phyloP scores from a whole-genome alignment of 2,113 vertebrate species.

The Rhadina sibilatrix region DNA sequence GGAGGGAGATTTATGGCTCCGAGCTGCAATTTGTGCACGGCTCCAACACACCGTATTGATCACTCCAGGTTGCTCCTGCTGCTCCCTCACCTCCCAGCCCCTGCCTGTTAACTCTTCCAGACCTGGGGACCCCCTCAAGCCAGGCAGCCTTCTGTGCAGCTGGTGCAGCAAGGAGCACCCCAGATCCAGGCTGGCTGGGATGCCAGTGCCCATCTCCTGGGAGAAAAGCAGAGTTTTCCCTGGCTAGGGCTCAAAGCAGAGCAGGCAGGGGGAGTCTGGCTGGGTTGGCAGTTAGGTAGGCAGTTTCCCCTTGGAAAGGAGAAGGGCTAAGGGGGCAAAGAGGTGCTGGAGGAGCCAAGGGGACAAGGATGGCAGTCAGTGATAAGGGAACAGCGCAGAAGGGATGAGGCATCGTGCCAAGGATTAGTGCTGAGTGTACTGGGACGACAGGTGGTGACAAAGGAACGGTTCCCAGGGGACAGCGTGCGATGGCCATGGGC shows the following conservation, averaged over 20 bases:
- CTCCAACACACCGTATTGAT: conserved; percentile 41
- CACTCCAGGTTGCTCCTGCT: conserved; percentile 7
- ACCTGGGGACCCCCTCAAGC: neutral
- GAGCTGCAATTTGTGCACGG: conserved; percentile 22
- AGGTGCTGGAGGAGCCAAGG: neutral
- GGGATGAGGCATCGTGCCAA: neutral
- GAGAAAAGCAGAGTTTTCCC: neutral
- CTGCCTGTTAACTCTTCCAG: conserved; percentile 26
- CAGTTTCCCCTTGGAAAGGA: neutral
- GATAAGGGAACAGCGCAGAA: neutral
- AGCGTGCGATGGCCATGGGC: neutral
- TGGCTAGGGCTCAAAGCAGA: neutral
- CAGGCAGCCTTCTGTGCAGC: neutral
- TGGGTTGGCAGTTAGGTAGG: neutral
- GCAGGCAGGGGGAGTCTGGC: neutral
- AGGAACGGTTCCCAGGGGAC: neutral
- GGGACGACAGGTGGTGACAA: neutral
- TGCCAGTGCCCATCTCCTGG: neutral
- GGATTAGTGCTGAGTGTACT: neutral
- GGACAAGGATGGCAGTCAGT: neutral
- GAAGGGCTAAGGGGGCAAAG: neutral
- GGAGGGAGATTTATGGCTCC: conserved; percentile 57
- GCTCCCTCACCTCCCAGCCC: conserved; percentile 1
- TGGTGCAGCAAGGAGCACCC: neutral
- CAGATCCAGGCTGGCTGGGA: neutral